Conservation (phyloP, 2,113 vertebrate species). For the Glaucomys volans region DNA sequence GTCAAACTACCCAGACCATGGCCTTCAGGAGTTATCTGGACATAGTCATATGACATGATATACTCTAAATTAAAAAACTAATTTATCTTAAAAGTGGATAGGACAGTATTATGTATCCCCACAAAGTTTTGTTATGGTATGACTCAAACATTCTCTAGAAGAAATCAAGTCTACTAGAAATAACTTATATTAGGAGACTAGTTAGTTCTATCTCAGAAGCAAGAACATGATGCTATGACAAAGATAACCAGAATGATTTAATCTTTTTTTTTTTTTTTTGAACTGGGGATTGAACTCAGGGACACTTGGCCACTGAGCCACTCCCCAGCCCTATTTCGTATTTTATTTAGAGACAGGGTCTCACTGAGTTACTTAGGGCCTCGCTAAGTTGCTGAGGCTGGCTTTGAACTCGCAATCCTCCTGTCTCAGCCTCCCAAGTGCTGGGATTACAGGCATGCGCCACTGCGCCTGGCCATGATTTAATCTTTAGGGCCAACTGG, state of each 20-base stretch:
- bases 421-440: too few species aligned
- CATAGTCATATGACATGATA: not conserved
- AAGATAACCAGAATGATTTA: not conserved
- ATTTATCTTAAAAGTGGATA: not conserved
- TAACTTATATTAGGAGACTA: not conserved
- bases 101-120: not conserved
- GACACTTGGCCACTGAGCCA: too few species aligned
- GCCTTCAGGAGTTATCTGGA: not conserved
- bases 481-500: not conserved
- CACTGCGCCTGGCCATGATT: too few species aligned
- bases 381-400: too few species aligned
- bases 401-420: too few species aligned
- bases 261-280: too few species aligned
- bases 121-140: not conserved
- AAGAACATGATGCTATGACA: not conserved
- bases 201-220: not conserved
- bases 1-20: not conserved
- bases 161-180: not conserved
- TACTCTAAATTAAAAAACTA: not conserved
- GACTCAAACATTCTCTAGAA: not conserved
- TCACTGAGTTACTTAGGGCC: too few species aligned
- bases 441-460: too few species aligned
- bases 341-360: too few species aligned
- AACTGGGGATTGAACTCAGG: too few species aligned
- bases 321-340: too few species aligned